Evolutionary conservation across 1,140 invertebrate genomes (phyloP), one percentile per base, ranked within the genome.

Genomic region (Ostrea edulis): DNA sequence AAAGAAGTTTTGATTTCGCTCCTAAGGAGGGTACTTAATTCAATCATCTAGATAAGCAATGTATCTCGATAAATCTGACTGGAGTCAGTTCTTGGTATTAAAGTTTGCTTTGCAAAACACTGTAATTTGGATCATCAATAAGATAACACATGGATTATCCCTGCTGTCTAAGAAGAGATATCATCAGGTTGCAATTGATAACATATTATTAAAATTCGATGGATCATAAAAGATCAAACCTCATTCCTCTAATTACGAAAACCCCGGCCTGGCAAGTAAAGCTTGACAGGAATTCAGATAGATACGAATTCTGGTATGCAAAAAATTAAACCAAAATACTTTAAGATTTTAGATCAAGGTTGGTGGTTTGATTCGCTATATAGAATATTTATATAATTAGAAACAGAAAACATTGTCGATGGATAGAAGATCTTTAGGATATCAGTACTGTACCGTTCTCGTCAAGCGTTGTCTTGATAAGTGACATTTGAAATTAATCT

Each of bases 241-340:
- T 77, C 0, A 12, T 14, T 25, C 29, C 14, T 77, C 68, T 77
- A 77, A 77, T 77, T 77, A 77, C 14, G 25, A 29, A 77, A 77
- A 44, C 35, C 2, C 8, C 11, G 22, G 29, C 68, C 29, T 25
- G 29, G 68, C 68, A 29, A 35, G 68, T 9, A 29, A 35, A 29
- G 14, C 68, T 77, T 77, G 9, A 77, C 68, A 29, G 68, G 68
- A 77, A 77, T 77, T 77, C 29, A 77, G 68, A 77, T 77, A 77
- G 29, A 77, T 77, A 77, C 14, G 68, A 77, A 77, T 77, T 35
- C 29, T 77, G 68, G 68, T 29, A 29, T 77, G 25, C 35, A 29
- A 77, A 8, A 77, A 77, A 77, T 77, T 35, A 77, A 77, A 35
- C 11, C 11, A 14, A 29, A 77, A 35, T 29, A 77, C 29, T 77